Conservation (phyloP, 2,888 invertebrate genomes). For the Zaprionus bogoriensis region DNA sequence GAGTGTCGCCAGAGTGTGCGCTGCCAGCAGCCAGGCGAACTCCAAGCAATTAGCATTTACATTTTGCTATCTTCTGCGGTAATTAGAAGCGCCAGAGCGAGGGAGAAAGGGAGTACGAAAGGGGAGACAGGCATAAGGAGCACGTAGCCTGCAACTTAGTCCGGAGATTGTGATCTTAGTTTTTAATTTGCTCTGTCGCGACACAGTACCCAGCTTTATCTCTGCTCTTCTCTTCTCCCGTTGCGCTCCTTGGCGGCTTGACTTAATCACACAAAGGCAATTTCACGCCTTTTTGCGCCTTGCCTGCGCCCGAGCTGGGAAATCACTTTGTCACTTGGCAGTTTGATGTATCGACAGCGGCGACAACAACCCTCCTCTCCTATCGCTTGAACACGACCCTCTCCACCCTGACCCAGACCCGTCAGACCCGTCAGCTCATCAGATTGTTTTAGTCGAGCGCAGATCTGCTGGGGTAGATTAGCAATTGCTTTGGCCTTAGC, state of each 20-base stretch:
- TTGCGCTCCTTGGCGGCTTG: conserved; percentile 38
- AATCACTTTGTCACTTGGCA: conserved; percentile 74
- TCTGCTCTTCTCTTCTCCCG: background rate
- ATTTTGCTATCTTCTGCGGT: conserved; percentile 61
- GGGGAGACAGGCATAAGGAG: conserved; percentile 59
- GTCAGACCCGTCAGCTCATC: conserved; percentile 34
- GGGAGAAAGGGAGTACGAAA: background rate
- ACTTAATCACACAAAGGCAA: conserved; percentile 79
- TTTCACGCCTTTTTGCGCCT: conserved; percentile 80
- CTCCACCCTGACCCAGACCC: background rate
- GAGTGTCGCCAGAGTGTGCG: conserved; percentile 31
- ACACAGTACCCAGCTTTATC: background rate
- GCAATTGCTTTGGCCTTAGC: conserved; percentile 46
- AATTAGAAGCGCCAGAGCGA: conserved; percentile 51
- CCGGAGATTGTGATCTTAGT: conserved; percentile 63
- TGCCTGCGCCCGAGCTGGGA: conserved; percentile 37
- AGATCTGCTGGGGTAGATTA: conserved; percentile 75
- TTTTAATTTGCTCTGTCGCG: conserved; percentile 48
- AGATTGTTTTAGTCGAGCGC: conserved; percentile 38
- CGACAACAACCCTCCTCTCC: conserved; percentile 22
- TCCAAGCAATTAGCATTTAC: conserved; percentile 71
- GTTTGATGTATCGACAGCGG: conserved; percentile 72
- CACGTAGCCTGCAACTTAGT: conserved; percentile 56
- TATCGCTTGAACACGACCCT: no score
- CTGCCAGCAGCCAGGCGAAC: conserved; percentile 10